phyloP scores from a whole-genome alignment of 2,888 invertebrate species.

The Pseudococcus viburni region DNA sequence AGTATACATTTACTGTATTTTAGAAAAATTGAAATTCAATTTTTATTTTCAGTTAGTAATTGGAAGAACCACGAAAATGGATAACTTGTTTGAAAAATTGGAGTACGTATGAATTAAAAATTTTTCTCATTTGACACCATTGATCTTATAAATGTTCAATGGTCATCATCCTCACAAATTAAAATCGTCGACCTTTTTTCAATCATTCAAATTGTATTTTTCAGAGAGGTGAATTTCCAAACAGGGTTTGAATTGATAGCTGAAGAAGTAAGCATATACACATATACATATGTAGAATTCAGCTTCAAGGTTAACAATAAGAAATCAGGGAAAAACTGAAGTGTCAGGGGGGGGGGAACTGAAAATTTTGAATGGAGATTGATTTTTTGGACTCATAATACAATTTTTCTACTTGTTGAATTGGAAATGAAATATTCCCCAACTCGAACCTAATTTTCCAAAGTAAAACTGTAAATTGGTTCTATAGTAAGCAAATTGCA shows the following conservation, averaged over 20 bases:
- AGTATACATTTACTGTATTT: background rate
- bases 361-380: no score
- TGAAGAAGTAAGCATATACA: conserved; percentile 7
- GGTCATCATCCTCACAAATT: background rate
- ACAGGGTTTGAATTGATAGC: conserved; percentile 1
- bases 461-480: no score
- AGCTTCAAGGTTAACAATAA: background rate
- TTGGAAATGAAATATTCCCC: no score
- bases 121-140: background rate
- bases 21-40: background rate
- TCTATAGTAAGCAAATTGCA: no score
- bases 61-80: background rate
- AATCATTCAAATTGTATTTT: background rate
- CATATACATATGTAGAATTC: no score
- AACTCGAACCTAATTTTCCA: no score
- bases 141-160: no score
- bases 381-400: no score
- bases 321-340: no score
- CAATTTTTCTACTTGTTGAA: no score
- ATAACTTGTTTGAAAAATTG: conserved; percentile 14
- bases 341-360: no score
- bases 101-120: background rate
- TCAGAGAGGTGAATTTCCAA: conserved; percentile 9
- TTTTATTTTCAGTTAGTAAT: background rate
- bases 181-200: background rate